A percentile compares a stretch with the other conserved stretches of the same genome.
phyloP scores from a whole-genome alignment of 23 tunicate species.

The Botrylloides violaceus region DNA sequence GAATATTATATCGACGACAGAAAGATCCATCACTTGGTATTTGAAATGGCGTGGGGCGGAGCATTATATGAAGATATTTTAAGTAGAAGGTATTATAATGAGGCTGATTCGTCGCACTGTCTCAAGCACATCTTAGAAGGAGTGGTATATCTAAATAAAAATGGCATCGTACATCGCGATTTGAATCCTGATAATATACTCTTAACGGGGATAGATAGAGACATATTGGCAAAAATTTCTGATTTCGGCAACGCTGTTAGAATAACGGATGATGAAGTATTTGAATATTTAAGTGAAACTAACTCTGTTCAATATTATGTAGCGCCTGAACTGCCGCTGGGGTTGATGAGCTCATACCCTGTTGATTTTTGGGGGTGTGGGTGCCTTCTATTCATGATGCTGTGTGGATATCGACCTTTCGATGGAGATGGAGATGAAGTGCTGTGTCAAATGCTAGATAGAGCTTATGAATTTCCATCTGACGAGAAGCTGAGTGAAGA shows the following conservation, averaged over 20 bases:
- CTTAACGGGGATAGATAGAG: background rate
- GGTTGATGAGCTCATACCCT: too few relatives aligned
- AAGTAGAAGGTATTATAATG: background rate
- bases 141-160: background rate
- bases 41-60: background rate
- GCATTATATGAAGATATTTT: background rate
- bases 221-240: background rate
- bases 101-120: background rate
- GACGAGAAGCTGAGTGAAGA: too few relatives aligned
- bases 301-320: too few relatives aligned
- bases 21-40: background rate
- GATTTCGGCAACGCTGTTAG: background rate
- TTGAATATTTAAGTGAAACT: too few relatives aligned
- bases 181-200: background rate
- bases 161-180: background rate
- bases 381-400: background rate
- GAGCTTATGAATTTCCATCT: background rate
- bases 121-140: background rate
- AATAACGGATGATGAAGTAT: too few relatives aligned
- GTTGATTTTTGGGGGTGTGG: background rate
- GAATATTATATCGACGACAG: background rate
- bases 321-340: too few relatives aligned
- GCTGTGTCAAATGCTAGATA: too few relatives aligned
- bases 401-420: background rate
- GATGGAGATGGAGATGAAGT: background rate